These are phyloP conservation scores for Strix aluco DNA, from an alignment of 2,113 vertebrate species.

Conservation along the genomic window DNA sequence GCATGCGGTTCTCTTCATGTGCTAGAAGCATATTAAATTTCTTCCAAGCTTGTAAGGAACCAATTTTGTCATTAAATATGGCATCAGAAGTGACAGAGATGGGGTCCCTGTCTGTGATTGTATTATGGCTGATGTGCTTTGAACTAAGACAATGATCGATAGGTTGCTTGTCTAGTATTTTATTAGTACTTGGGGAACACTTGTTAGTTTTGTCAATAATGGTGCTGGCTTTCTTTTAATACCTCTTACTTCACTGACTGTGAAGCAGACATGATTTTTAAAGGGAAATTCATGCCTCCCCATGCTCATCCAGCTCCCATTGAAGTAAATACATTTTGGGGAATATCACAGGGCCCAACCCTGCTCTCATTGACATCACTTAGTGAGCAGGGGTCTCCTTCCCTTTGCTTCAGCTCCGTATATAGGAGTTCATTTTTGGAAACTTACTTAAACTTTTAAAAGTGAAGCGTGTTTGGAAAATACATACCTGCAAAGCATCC, in stretches of 20 bases:
- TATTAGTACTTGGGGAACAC: constrained; percentile 20
- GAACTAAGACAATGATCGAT: background rate
- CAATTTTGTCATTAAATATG: constrained; percentile 31
- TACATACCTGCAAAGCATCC: background rate
- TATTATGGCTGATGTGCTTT: background rate
- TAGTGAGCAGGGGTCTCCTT: background rate
- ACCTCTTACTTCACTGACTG: background rate
- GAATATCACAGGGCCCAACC: background rate
- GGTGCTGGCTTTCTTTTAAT: constrained; percentile 8
- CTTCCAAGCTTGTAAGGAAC: background rate
- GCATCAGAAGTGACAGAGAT: background rate
- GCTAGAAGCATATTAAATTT: background rate
- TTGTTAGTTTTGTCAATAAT: constrained; percentile 55
- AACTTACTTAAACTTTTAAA: background rate
- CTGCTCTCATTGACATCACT: background rate
- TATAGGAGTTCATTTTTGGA: background rate
- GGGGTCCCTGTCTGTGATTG: background rate
- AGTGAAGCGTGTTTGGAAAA: background rate
- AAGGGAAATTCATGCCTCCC: background rate
- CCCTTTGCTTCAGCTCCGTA: background rate
- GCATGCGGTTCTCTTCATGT: background rate
- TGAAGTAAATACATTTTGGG: background rate
- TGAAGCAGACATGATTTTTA: background rate
- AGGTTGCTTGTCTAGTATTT: constrained; percentile 5
- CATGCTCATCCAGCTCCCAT: background rate